These are phyloP conservation scores for Andrena camellia DNA, from an alignment of 2,888 invertebrate genomes.

Conservation along the genomic window DNA sequence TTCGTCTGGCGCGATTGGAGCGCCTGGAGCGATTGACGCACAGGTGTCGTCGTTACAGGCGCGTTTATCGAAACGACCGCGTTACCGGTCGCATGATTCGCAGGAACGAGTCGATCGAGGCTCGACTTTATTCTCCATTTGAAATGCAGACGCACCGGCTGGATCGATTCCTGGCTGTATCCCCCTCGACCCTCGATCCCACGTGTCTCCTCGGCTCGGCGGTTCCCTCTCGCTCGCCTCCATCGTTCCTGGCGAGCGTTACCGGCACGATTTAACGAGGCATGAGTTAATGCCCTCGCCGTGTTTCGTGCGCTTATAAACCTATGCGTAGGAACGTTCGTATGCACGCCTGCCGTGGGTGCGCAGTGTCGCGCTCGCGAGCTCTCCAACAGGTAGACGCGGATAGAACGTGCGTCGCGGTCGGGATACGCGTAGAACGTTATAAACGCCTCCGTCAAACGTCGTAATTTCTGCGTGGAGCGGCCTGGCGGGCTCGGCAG, in stretches of 20 bases:
- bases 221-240: slow-evolving; percentile 26
- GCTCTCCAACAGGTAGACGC: slow-evolving; percentile 28
- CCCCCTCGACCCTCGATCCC: neutral
- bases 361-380: neutral
- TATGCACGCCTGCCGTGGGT: slow-evolving; percentile 17
- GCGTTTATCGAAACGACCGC: slow-evolving; percentile 24
- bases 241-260: slow-evolving; percentile 31
- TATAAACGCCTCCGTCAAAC: slow-evolving; percentile 51
- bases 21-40: neutral
- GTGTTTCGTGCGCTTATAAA: slow-evolving; percentile 60
- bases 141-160: slow-evolving; percentile 23
- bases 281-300: slow-evolving; percentile 69
- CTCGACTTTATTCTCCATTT: slow-evolving; percentile 39
- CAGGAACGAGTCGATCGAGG: slow-evolving; percentile 28
- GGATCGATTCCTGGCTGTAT: slow-evolving; percentile 37
- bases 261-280: slow-evolving; percentile 68
- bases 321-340: slow-evolving; percentile 44
- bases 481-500: slow-evolving; percentile 13
- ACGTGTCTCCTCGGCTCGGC: slow-evolving; percentile 35
- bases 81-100: slow-evolving; percentile 14
- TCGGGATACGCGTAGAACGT: slow-evolving; percentile 36
- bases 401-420: slow-evolving; percentile 24
- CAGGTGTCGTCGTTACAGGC: neutral
- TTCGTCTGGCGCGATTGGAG: no score
- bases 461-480: slow-evolving; percentile 55